A percentile compares a stretch with the other conserved stretches of the same genome.
Conservation (phyloP, 2,797 vertebrate genomes). For the Anas georgica region DNA sequence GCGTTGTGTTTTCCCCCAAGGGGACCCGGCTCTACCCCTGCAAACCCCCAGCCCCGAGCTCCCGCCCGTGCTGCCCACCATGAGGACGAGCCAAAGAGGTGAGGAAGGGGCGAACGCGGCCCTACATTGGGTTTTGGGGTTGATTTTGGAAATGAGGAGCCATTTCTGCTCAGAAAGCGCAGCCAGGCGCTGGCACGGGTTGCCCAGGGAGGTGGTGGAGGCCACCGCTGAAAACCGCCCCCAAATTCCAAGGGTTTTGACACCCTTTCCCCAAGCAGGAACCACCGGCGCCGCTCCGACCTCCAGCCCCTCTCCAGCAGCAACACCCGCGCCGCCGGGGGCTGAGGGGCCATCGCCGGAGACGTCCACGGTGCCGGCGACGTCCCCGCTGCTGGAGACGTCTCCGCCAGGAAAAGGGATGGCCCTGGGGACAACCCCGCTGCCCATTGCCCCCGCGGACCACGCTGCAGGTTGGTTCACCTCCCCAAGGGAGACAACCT, state of each 20-base stretch:
- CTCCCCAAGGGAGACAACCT: neutral
- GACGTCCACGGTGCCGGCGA: fast-evolving
- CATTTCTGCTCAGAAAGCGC: no score
- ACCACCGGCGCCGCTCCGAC: fast-evolving
- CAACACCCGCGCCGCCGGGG: neutral
- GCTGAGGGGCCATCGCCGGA: neutral
- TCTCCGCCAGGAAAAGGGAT: neutral
- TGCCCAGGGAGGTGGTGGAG: no score
- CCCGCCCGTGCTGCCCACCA: fast-evolving
- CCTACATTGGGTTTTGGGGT: neutral
- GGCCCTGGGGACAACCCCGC: neutral
- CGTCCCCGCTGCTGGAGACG: neutral
- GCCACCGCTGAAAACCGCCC: neutral
- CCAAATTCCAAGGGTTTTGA: neutral
- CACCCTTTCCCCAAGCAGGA: neutral
- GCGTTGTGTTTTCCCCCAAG: neutral
- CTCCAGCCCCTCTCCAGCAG: neutral
- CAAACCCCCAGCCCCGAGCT: neutral
- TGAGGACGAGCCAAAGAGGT: neutral
- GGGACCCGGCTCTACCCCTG: neutral
- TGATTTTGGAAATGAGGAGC: no score
- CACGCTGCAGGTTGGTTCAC: neutral
- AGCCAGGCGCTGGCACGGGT: no score
- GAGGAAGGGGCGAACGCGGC: neutral
- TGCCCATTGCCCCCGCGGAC: fast-evolving